Evolutionary conservation across 2,888 invertebrate genomes (phyloP).

Genomic region (Agrilus cyanescens): DNA sequence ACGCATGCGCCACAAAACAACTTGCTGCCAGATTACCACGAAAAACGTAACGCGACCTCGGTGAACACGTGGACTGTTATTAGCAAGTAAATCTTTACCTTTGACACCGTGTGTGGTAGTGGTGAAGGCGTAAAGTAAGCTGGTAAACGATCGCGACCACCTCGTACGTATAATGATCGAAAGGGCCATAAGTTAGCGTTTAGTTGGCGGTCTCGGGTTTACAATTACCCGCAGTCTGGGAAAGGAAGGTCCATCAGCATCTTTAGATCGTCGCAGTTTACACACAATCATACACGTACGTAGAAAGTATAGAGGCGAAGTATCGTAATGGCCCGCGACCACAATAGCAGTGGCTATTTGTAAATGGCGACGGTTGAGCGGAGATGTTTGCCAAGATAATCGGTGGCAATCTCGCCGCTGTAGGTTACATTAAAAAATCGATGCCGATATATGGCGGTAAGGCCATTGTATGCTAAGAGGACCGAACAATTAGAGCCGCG

Average conservation of each 20-base stretch:
- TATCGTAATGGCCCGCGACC: conserved; percentile 5
- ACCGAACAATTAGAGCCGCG: conserved; percentile 30
- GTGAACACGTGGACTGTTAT: too few relatives aligned
- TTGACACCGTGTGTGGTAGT: too few relatives aligned
- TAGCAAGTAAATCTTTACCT: too few relatives aligned
- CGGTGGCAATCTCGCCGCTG: conserved; percentile 27
- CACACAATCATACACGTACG: neutral
- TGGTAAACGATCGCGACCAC: conserved; percentile 21
- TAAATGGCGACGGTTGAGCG: conserved; percentile 28
- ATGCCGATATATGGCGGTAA: conserved; percentile 28
- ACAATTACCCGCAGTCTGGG: conserved; percentile 26
- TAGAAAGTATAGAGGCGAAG: conserved; percentile 4
- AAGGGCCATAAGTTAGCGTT: conserved; percentile 23
- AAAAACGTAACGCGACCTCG: too few relatives aligned
- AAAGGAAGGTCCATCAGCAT: conserved; percentile 15
- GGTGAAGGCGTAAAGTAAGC: neutral
- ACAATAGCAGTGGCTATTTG: conserved; percentile 31
- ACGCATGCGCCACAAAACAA: too few relatives aligned
- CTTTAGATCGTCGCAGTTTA: conserved; percentile 19
- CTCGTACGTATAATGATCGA: conserved; percentile 19
- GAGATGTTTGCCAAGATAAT: conserved; percentile 30
- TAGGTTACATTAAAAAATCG: conserved; percentile 33
- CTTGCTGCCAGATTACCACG: conserved; percentile 9
- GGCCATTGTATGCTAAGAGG: conserved; percentile 33
- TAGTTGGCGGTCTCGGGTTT: conserved; percentile 20